Base-by-base conservation (phyloP, 2,113 vertebrate species). In the Caloenas nicobarica region DNA sequence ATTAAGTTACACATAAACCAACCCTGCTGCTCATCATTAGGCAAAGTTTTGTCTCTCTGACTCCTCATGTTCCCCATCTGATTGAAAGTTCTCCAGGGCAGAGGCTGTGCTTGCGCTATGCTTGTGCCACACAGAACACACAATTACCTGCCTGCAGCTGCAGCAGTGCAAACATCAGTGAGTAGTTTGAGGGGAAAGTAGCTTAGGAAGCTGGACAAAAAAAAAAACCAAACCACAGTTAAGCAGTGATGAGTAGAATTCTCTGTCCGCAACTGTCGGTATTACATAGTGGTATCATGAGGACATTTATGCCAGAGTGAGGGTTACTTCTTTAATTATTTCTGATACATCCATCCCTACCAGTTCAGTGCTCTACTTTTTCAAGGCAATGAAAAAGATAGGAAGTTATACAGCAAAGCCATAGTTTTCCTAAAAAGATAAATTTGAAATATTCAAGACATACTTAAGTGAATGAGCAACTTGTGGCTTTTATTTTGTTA, bases 401-500 rank as follows among this genome's bases (percentile, higher is more conserved):
- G 57, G 33, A 76, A 54, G 9, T 34, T 91, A 50, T 34, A 81
- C 16, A 62, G 69, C 12, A 81, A 96, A 80, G 28, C 8, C 40
- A 80, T 28, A 38, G 4, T 25, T 87, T 88, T 76, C 28, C 23
- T 65, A 74, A 87, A 76, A 80, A 72, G 22, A 76, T 72, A 82
- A 65, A 87, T 72, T 29, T 85, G 15, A 89, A 88, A 68, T 88
- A 81, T 60, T 81, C 44, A 64, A 33, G 83, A 71, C 50, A 71
- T 21, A 78, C 11, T 15, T n/a, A 13, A 1, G 26, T 33, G 38
- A 93, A 83, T 68, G n/a, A 93, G 60, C 4, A 2, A 78, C 12
- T 77, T 51, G 34, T n/a, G 22, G n/a, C 6, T 93, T 94, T 89
- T 93, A 83, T 81, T 91, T 90, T 79, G 31, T 53, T 71, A 71